These are phyloP conservation scores for Patella caerulea DNA, from an alignment of 2,888 invertebrate genomes.

Conservation along the genomic window DNA sequence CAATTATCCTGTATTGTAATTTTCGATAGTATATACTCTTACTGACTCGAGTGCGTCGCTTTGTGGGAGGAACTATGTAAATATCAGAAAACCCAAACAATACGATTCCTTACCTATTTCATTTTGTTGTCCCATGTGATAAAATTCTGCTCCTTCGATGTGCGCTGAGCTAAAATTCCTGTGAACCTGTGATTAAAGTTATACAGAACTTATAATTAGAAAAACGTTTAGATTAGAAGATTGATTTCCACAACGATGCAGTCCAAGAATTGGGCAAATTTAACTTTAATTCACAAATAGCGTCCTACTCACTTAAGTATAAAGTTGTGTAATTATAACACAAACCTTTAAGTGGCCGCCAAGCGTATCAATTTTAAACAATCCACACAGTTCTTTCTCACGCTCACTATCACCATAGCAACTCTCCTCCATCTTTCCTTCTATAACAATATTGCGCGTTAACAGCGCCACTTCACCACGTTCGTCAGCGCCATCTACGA, in stretches of 20 bases:
- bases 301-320: no score
- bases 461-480: constrained; percentile 44
- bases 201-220: no score
- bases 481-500: constrained; percentile 32
- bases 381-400: constrained; percentile 27
- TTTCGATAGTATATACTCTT: no score
- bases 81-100: no score
- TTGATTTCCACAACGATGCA: no score
- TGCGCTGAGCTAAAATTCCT: constrained; percentile 44
- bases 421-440: constrained; percentile 37
- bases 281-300: no score
- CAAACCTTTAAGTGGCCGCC: constrained; percentile 34
- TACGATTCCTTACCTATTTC: constrained; percentile 22
- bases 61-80: no score
- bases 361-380: constrained; percentile 24
- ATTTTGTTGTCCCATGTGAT: constrained; percentile 62
- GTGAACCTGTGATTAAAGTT: constrained; percentile 33
- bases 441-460: constrained; percentile 40
- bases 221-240: no score
- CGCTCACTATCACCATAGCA: constrained; percentile 32
- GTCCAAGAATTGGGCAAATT: background rate
- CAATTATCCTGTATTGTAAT: no score
- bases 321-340: no score
- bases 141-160: constrained; percentile 60
- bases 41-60: no score